Conservation (phyloP, 1,140 invertebrate genomes). For the Sipha flava region DNA sequence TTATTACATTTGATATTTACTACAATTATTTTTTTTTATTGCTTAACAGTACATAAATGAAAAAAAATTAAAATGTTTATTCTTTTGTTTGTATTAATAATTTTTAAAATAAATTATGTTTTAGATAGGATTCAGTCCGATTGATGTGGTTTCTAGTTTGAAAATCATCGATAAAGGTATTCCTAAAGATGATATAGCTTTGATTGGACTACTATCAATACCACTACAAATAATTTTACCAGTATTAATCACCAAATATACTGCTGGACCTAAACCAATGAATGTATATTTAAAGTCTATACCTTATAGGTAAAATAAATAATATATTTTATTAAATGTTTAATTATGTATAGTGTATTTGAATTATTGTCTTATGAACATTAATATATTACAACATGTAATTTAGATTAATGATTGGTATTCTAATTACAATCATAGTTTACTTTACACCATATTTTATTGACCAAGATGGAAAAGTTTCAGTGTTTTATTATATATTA, state of each 20-base stretch:
- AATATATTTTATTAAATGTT: neutral
- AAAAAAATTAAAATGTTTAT: no score
- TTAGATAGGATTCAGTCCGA: slow-evolving; percentile 91
- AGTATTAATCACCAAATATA: slow-evolving; percentile 77
- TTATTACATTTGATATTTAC: no score
- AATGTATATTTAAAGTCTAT: slow-evolving; percentile 82
- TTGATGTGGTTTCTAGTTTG: slow-evolving; percentile 86
- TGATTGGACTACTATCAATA: slow-evolving; percentile 83
- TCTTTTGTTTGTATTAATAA: slow-evolving; percentile 36
- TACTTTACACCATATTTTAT: slow-evolving; percentile 70
- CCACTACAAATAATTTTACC: slow-evolving; percentile 93
- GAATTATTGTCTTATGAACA: no score
- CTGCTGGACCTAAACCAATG: slow-evolving; percentile 77
- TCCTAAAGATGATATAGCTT: slow-evolving; percentile 86
- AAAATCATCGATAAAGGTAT: slow-evolving; percentile 93
- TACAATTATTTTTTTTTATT: no score
- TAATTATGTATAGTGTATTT: no score
- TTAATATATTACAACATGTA: no score
- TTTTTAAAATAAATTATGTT: slow-evolving; percentile 38
- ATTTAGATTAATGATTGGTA: slow-evolving; percentile 35
- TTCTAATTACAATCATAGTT: slow-evolving; percentile 73
- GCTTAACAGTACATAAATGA: no score
- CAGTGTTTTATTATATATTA: slow-evolving; percentile 13
- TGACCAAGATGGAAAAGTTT: slow-evolving; percentile 53
- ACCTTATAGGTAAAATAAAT: slow-evolving; percentile 59